phyloP scores from a whole-genome alignment of 2,888 invertebrate genomes.

The Rhogogaster chlorosoma region DNA sequence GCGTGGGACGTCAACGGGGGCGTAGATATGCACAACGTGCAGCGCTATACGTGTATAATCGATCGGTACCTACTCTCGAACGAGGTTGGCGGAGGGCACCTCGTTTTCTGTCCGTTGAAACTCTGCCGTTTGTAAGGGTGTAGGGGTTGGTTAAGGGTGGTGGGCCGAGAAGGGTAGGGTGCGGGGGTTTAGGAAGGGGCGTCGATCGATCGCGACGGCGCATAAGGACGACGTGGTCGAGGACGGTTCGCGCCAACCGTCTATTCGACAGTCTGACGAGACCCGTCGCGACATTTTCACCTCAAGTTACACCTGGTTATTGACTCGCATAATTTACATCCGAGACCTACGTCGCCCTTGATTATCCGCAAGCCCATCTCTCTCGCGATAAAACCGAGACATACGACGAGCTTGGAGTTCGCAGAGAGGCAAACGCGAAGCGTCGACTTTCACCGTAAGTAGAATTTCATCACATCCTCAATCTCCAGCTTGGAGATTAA shows the following conservation, averaged over 20 bases:
- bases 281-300: conserved; percentile 47
- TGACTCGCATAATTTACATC: neutral
- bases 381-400: neutral
- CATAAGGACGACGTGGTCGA: conserved; percentile 38
- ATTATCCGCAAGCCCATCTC: neutral
- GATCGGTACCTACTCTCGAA: neutral
- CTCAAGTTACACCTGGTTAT: conserved; percentile 26
- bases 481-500: neutral
- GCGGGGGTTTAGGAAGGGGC: conserved; percentile 9
- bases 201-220: conserved; percentile 53
- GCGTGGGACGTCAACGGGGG: neutral
- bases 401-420: neutral
- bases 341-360: neutral
- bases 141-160: neutral
- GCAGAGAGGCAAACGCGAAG: neutral
- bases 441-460: neutral
- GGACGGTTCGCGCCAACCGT: conserved; percentile 51
- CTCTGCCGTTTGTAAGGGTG: conserved; percentile 24
- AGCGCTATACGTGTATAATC: conserved; percentile 6
- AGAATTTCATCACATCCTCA: neutral
- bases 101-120: conserved; percentile 3
- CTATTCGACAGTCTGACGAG: conserved; percentile 50
- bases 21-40: conserved; percentile 12
- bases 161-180: neutral
- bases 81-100: conserved; percentile 9